Evolutionary conservation across 2,113 vertebrate genomes (phyloP), one percentile per base, ranked within the genome.

Genomic region (Oxygymnocypris stewartii): DNA sequence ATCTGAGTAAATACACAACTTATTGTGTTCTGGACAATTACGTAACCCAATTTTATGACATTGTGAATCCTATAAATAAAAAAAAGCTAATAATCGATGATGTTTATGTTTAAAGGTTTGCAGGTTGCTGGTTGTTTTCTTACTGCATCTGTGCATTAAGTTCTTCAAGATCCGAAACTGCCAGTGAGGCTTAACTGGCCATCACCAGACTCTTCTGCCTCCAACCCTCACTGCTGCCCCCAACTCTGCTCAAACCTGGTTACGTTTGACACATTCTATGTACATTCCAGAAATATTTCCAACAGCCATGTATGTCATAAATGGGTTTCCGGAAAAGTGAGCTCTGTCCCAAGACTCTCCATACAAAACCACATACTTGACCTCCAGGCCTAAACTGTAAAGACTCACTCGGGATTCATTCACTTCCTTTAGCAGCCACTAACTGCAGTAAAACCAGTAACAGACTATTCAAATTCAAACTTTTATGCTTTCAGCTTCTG

Each of bases 121-220:
- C 16, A 47, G 25, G 61, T 49, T 49, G 79, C 13, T 67, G 25
- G n/a, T 82, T 61, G 14, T 82, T 80, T 23, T 63, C 18, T n/a
- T 59, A 40, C 23, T 47, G 7, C 8, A 11, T 82, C 40, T 40
- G 59, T 89, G 35, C 79, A 42, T 90, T 91, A 95, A 95, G 94
- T 91, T 90, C 92, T 91, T 94, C 92, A 95, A 95, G 95, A 96
- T 94, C 35, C 40, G 69, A 73, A 71, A 35, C 35, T 71, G 69
- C 35, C 18, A 40, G 18, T 40, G 9, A 23, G 37, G 37, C 18
- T 40, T 42, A 40, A 59, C 49, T 31, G 14, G 13, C 16, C 75
- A 47, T 47, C 20, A 75, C 73, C 23, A 44, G 28, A 18, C 67
- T 40, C 67, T 37, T 10, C 31, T 37, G 7, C 67, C 31, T 71